Evolutionary conservation across 2,113 vertebrate species (phyloP).

Genomic region (Datnioides undecimradiatus): DNA sequence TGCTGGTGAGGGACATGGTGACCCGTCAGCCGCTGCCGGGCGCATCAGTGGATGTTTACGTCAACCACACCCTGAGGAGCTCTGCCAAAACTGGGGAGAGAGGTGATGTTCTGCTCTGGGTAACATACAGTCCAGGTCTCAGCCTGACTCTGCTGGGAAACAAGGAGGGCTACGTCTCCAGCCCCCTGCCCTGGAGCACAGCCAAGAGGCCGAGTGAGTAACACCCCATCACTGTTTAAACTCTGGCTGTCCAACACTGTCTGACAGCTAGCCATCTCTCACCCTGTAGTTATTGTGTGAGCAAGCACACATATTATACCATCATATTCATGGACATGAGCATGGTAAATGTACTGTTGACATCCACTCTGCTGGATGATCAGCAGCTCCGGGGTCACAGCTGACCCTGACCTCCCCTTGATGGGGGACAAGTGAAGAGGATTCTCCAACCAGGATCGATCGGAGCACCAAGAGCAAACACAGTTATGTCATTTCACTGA

Average conservation of each 20-base stretch:
- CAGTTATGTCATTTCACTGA: not conserved
- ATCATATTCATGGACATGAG: not conserved
- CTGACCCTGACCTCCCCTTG: not conserved
- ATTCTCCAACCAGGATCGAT: slow-evolving; percentile 3
- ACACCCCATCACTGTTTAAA: not conserved
- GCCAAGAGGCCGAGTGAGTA: slow-evolving; percentile 91
- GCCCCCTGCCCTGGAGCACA: slow-evolving; percentile 91
- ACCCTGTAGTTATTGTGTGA: too few relatives aligned
- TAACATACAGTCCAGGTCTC: slow-evolving; percentile 86
- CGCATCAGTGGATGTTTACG: slow-evolving; percentile 89
- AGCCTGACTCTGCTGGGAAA: slow-evolving; percentile 89
- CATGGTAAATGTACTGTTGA: not conserved
- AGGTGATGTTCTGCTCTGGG: slow-evolving; percentile 89
- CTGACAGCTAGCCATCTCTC: not conserved
- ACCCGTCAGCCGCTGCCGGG: slow-evolving; percentile 88
- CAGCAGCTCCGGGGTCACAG: slow-evolving; percentile 1
- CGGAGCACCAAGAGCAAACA: not conserved
- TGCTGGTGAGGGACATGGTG: slow-evolving; percentile 91
- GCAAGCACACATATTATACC: not conserved
- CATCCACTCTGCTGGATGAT: not conserved
- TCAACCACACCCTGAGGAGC: slow-evolving; percentile 89
- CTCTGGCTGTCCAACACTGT: too few relatives aligned
- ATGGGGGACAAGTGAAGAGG: not conserved
- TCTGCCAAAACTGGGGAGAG: slow-evolving; percentile 83
- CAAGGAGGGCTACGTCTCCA: slow-evolving; percentile 91